Base-by-base conservation (phyloP, 2,888 invertebrate genomes). In the Cyclophora punctaria region DNA sequence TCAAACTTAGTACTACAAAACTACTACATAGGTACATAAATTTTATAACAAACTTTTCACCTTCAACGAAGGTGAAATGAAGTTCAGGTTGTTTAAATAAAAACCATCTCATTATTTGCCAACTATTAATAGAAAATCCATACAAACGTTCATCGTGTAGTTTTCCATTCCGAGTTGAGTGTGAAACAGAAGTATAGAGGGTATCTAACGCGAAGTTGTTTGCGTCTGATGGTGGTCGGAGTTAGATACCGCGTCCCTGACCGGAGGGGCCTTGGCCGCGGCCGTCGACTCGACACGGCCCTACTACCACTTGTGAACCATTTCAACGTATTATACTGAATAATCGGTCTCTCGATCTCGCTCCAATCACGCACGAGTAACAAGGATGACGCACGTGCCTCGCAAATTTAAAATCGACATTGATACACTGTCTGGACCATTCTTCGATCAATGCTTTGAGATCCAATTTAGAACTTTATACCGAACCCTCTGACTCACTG, bases 221-320 rank as follows among this genome's bases (percentile, higher is more conserved):
- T 5, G 37, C 37, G 60, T 63, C 53, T 59, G 61, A 63, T 53
- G 59, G 56, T 59, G 48, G 58, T 65, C 67, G 64, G 71, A 75
- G 78, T 81, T 80, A 80, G 81, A 81, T 74, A 73, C 65, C 66
- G 71, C 74, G 86, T 78, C 85, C 86, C 82, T 85, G 85, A 83
- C 83, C 84, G 83, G 56, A 62, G 68, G 71, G 81, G 78, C 86
- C 86, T 85, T 85, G 86, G 75, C 66, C 58, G 78, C 76, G 85
- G 81, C 68, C 83, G 78, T 71, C 82, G 83, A 83, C 83, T 75
- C 72, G 51, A 40, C 48, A 53, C 62, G 60, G 60, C 58, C 58
- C 63, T 62, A 62, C 60, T 48, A 51, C 46, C 53, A 59, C 61
- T 62, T 60, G 58, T 55, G 52, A 51, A 52, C 47, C 48, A 58